Evolutionary conservation across 2,113 vertebrate species (phyloP), one percentile per base, ranked within the genome.

Genomic region (Gasterosteus aculeatus): DNA sequence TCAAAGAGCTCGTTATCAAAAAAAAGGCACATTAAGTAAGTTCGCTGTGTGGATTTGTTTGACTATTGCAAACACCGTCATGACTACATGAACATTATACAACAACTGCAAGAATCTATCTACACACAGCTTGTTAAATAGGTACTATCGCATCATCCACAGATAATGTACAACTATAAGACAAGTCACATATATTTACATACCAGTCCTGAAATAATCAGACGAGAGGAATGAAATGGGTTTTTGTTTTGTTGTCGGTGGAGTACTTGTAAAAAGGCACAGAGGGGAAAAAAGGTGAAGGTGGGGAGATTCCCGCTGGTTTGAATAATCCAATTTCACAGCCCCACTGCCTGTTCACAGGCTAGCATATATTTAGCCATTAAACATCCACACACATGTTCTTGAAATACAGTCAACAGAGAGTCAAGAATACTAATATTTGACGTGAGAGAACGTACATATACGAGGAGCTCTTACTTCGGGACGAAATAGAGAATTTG

Each of bases 21-120:
- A 33, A 53, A 84, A 92, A 93, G 92, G 91, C 92, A 93, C 91
- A 15, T 82, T 74, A 59, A 79, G 76, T 85, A 72, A 66, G 75
- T 15, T 83, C 70, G 68, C 65, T 54, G 75, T 19, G 51, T 80
- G 68, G 72, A 68, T 81, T 63, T 57, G 29, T 66, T 54, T 61
- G 73, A 78, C 76, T 71, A 72, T 46, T 12, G 0, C 53, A 66
- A 77, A 80, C 69, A 71, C 57, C 41, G 78, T 71, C 59, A 60
- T n/a, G 26, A 85, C 74, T 75, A 88, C 57, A 66, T 49, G 7
- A 15, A 70, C 81, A 72, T 22, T 72, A 77, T 79, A 85, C 77
- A 82, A 63, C 84, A 89, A 88, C 82, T 72, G 29, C 73, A 81
- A 80, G 71, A 60, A 65, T 65, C 26, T 68, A 66, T 68, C 82